Evolutionary conservation across 2,113 vertebrate genomes (phyloP), one percentile per base, ranked within the genome.

Genomic region (Prochilodus magdalenae): DNA sequence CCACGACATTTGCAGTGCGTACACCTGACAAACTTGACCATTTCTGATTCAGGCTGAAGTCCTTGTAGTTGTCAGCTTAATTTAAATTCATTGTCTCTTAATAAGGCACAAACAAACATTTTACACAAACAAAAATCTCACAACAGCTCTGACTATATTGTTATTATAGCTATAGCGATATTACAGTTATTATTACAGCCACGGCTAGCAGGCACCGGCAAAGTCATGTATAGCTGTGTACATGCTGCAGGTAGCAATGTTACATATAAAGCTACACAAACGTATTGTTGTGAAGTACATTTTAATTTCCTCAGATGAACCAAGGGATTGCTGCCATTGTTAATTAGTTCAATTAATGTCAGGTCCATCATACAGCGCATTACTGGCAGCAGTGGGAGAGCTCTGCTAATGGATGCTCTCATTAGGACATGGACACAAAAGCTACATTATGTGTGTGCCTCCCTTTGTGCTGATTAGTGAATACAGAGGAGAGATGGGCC

Each of bases 341-440:
- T 91, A 92, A 94, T 95, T 94, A 93, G 86, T 88, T 72, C 51
- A 91, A 95, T 94, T 90, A 93, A 83, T 65, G 84, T 85, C 72
- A 83, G 80, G 86, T 75, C 84, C 89, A 89, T 94, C 91, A 90
- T 86, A 83, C 63, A 81, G 51, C 65, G 77, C 87, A 79, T 82
- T 87, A 85, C 83, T 65, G 73, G 79, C 80, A 86, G 74, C 88
- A 88, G 83, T 65, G 80, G 80, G 69, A 26, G 75, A 27, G 85
- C 57, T 73, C 24, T 24, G 15, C 62, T 93, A 94, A 94, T 91
- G 90, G 92, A 91, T 60, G 74, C 77, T 85, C 89, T 89, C 88
- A 82, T 90, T 92, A 91, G 81, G 75, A 89, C 77, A 53, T 73
- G 73, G 79, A 86, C 83, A 94, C 93, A 94, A 94, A 91, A 90